These are phyloP conservation scores for Sebastes nivosus DNA, from an alignment of 2,797 vertebrate genomes.

Conservation along the genomic window DNA sequence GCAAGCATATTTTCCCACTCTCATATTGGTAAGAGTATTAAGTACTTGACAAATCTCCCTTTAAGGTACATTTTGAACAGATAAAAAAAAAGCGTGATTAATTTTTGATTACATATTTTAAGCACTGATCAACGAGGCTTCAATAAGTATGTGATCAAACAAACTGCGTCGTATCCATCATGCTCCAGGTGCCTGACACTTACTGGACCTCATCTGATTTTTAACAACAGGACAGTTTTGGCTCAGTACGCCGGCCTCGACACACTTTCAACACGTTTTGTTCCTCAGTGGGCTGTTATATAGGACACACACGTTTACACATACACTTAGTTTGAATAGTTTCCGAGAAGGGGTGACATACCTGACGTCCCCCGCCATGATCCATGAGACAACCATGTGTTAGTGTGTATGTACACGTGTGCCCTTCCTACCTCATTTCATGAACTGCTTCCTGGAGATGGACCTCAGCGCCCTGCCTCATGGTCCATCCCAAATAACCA, in stretches of 20 bases:
- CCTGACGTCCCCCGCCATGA: background rate
- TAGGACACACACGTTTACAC: background rate
- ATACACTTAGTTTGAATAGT: background rate
- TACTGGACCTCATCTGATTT: background rate
- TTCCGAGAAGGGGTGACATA: background rate
- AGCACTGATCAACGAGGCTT: background rate
- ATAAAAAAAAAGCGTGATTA: no score
- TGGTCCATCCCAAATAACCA: background rate
- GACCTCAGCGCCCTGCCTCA: background rate
- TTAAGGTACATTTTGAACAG: no score
- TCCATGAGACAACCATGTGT: background rate
- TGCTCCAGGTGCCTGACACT: background rate
- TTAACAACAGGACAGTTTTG: background rate
- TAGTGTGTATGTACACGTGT: background rate
- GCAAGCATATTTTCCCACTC: no score
- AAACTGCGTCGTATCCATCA: background rate
- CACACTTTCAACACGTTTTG: background rate
- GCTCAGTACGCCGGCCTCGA: background rate
- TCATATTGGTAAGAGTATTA: no score
- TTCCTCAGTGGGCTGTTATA: background rate
- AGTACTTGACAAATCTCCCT: no score
- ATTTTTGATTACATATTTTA: no score
- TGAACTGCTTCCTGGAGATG: slow-evolving; percentile 7
- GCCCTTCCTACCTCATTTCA: slow-evolving; percentile 26
- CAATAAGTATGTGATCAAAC: background rate